These are phyloP conservation scores for Samia ricini DNA, from an alignment of 1,140 invertebrate genomes.

Conservation along the genomic window DNA sequence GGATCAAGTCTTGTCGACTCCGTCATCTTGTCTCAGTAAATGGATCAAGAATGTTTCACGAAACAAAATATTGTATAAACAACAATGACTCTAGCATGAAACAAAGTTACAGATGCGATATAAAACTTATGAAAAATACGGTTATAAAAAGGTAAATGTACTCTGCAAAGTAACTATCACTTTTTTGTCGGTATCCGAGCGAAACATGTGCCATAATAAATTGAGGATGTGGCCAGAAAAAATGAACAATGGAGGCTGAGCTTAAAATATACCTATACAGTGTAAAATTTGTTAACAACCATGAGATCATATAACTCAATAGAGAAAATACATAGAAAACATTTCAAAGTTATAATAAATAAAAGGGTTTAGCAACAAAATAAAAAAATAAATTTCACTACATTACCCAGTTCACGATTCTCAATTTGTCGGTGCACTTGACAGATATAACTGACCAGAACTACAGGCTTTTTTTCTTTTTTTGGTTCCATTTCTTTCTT, in stretches of 20 bases:
- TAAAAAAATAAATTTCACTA: not conserved
- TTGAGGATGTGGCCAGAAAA: slow-evolving; percentile 76
- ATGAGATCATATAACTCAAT: not conserved
- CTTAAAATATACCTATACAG: slow-evolving; percentile 10
- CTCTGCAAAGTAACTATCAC: slow-evolving; percentile 40
- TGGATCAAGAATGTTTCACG: slow-evolving; percentile 2
- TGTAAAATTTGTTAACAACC: not conserved
- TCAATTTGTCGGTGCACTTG: slow-evolving; percentile 3
- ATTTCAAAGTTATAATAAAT: not conserved
- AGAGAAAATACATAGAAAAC: not conserved
- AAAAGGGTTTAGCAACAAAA: not conserved
- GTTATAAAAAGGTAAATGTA: slow-evolving; percentile 41
- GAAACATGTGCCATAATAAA: slow-evolving; percentile 69
- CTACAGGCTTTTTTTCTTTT: too few species aligned
- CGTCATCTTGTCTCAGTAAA: slow-evolving; percentile 16
- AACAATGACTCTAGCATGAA: slow-evolving; percentile 8
- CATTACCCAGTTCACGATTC: slow-evolving; percentile 6
- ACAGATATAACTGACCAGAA: not conserved
- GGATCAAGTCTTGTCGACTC: slow-evolving; percentile 38
- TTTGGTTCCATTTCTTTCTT: too few species aligned
- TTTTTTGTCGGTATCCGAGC: slow-evolving; percentile 64
- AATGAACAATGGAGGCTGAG: slow-evolving; percentile 60
- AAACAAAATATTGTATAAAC: slow-evolving; percentile 21
- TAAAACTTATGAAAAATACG: slow-evolving; percentile 35
- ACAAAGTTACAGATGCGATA: not conserved